A percentile compares a stretch with the other conserved stretches of the same genome.
phyloP scores from a whole-genome alignment of 2,888 invertebrate species.

The Octodonta nipae region DNA sequence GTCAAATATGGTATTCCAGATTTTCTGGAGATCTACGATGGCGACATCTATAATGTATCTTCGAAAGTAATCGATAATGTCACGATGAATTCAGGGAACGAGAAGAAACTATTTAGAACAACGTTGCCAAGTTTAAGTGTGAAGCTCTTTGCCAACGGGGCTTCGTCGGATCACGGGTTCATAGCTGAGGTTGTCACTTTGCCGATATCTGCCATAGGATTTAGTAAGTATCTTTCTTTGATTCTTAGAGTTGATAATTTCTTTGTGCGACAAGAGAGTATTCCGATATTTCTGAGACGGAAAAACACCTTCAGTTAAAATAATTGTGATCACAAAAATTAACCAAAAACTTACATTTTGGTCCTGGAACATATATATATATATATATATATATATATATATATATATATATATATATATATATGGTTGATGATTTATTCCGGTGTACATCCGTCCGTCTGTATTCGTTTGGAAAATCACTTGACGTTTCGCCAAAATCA shows the following conservation, averaged over 20 bases:
- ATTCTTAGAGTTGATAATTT: too few relatives aligned
- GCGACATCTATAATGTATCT: slow-evolving; percentile 79
- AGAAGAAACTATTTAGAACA: slow-evolving; percentile 63
- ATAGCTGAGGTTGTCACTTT: slow-evolving; percentile 92
- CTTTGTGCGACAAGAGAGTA: too few relatives aligned
- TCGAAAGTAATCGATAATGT: slow-evolving; percentile 58
- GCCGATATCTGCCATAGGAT: slow-evolving; percentile 81
- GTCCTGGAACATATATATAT: too few relatives aligned
- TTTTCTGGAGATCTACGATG: slow-evolving; percentile 76
- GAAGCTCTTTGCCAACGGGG: slow-evolving; percentile 86
- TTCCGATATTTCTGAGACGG: too few relatives aligned
- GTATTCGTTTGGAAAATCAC: too few relatives aligned
- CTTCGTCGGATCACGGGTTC: slow-evolving; percentile 86
- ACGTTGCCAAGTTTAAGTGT: slow-evolving; percentile 72
- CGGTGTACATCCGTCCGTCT: too few relatives aligned
- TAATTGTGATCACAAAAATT: too few relatives aligned
- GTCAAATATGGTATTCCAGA: slow-evolving; percentile 65
- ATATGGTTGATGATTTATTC: too few relatives aligned
- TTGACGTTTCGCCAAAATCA: too few relatives aligned
- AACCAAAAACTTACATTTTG: too few relatives aligned
- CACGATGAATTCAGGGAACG: slow-evolving; percentile 55
- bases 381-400: too few relatives aligned
- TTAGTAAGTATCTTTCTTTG: slow-evolving; percentile 64
- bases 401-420: too few relatives aligned
- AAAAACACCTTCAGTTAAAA: slow-evolving; percentile 5